Evolutionary conservation across 2,113 vertebrate genomes (phyloP).

Genomic region (Myotis davidii): DNA sequence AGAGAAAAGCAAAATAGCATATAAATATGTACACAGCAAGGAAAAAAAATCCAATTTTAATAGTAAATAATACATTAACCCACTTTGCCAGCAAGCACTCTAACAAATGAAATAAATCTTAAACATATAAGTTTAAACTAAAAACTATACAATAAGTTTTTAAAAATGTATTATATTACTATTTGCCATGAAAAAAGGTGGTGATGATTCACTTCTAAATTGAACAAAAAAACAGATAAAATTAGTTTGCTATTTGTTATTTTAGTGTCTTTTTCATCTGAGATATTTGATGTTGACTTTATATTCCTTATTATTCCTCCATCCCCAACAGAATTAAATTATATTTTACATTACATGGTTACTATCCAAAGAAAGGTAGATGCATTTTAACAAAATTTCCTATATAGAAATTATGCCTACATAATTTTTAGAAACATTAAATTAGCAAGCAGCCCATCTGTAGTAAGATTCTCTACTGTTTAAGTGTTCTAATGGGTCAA

Average conservation of each 20-base stretch:
- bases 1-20: constrained; percentile 49
- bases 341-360: not conserved
- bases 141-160: constrained; percentile 26
- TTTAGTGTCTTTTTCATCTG: constrained; percentile 67
- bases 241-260: constrained; percentile 58
- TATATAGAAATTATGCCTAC: not conserved
- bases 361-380: not conserved
- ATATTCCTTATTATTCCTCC: not conserved
- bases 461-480: not conserved
- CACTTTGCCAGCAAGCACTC: constrained; percentile 55
- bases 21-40: constrained; percentile 46
- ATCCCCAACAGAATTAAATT: not conserved
- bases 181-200: constrained; percentile 31
- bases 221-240: constrained; percentile 68
- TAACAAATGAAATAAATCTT: constrained; percentile 69
- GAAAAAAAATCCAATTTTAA: constrained; percentile 30
- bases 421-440: not conserved
- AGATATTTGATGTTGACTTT: constrained; percentile 71
- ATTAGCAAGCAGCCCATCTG: not conserved
- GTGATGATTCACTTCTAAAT: constrained; percentile 65
- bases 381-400: not conserved
- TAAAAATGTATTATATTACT: constrained; percentile 47
- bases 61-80: constrained; percentile 20
- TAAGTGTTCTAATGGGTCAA: not conserved
- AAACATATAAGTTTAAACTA: constrained; percentile 60